phyloP scores from a whole-genome alignment of 2,797 vertebrate genomes.

The Chrysocyon brachyurus region DNA sequence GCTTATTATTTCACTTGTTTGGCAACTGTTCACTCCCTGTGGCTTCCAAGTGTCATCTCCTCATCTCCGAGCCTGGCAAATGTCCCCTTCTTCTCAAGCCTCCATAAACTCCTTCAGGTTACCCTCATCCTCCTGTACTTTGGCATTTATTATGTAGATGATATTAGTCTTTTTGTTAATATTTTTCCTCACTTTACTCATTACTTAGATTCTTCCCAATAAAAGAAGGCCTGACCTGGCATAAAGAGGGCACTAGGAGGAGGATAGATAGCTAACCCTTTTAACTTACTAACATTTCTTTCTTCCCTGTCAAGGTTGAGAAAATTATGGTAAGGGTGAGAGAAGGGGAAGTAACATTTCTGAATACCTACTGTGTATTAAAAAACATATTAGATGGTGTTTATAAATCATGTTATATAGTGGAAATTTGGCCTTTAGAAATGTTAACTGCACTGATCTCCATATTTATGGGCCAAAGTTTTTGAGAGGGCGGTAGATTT shows the following conservation, averaged over 20 bases:
- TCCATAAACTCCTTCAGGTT: background rate
- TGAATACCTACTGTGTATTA: background rate
- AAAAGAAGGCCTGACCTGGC: background rate
- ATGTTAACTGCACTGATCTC: background rate
- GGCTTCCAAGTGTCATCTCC: background rate
- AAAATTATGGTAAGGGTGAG: background rate
- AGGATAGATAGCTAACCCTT: background rate
- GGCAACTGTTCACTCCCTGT: background rate
- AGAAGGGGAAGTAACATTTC: background rate
- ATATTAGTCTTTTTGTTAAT: constrained; percentile 13
- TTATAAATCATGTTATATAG: background rate
- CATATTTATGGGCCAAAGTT: background rate
- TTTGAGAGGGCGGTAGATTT: background rate
- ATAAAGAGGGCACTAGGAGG: background rate
- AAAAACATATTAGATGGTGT: background rate
- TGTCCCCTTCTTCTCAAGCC: background rate
- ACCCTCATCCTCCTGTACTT: background rate
- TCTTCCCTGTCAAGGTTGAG: background rate
- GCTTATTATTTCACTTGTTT: constrained; percentile 16
- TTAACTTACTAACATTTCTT: background rate
- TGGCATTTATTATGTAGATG: background rate
- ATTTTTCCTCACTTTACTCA: background rate
- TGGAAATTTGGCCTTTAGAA: background rate
- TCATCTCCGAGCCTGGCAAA: background rate
- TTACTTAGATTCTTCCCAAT: constrained; percentile 9